These are phyloP conservation scores for Plectrocnemia conspersa DNA, from an alignment of 1,140 invertebrate genomes.

Conservation along the genomic window DNA sequence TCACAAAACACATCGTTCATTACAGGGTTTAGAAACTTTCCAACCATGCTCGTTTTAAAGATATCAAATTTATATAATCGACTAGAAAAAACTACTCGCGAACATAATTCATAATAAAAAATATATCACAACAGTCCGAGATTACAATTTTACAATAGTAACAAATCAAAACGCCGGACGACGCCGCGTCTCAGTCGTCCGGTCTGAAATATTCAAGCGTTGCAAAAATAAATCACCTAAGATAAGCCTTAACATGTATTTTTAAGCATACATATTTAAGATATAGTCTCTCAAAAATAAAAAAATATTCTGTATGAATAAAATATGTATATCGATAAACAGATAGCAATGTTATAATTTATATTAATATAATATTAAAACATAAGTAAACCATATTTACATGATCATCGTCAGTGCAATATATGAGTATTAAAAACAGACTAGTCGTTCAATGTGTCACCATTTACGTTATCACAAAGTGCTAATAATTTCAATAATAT, in stretches of 20 bases:
- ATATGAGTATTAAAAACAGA: conserved; percentile 6
- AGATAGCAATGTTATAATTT: no score
- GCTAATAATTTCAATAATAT: conserved; percentile 17
- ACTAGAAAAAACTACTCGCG: conserved; percentile 32
- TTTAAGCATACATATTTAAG: no score
- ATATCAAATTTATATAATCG: conserved; percentile 25
- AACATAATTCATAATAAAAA: no score
- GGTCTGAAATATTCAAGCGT: no score
- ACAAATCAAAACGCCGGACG: no score
- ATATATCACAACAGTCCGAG: conserved; percentile 31
- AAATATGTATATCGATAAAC: no score
- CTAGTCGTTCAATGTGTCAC: neutral
- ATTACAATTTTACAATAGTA: no score
- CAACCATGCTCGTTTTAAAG: conserved; percentile 32
- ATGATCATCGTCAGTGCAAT: neutral
- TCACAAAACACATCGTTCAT: conserved; percentile 11
- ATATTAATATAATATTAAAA: neutral
- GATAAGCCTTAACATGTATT: no score
- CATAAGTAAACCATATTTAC: neutral
- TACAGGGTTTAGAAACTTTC: conserved; percentile 34
- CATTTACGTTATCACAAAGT: conserved; percentile 27
- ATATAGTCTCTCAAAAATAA: no score
- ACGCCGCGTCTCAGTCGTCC: no score
- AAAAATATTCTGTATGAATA: no score
- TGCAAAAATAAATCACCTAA: conserved; percentile 25